A percentile compares a stretch with the other conserved stretches of the same genome.
Evolutionary conservation across 2,888 invertebrate genomes (phyloP).

Genomic region (Drosophila multiciliata): DNA sequence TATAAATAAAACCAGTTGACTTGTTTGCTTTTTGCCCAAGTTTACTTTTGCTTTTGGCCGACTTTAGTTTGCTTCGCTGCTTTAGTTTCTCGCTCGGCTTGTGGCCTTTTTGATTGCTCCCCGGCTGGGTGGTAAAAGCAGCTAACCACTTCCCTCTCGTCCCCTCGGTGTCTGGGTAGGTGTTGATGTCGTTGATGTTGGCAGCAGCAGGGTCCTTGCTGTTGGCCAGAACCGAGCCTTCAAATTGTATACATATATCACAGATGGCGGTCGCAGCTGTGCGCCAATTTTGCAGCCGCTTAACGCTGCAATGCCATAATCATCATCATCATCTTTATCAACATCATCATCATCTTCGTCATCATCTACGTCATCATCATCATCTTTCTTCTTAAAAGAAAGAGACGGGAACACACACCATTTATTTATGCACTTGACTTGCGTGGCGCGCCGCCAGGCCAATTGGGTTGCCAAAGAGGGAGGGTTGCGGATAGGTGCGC

Average conservation of each 20-base stretch:
- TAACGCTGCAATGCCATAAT: constrained; percentile 58
- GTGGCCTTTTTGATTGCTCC: constrained; percentile 49
- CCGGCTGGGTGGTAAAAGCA: constrained; percentile 44
- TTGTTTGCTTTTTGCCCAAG: constrained; percentile 9
- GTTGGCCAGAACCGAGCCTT: constrained; percentile 24
- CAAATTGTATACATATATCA: constrained; percentile 48
- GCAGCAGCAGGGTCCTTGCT: constrained; percentile 18
- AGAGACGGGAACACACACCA: constrained; percentile 27
- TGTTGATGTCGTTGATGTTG: constrained; percentile 6
- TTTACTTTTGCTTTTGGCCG: neutral
- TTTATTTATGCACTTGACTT: constrained; percentile 78
- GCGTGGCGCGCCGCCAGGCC: constrained; percentile 27
- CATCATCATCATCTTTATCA: neutral
- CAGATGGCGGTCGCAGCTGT: constrained; percentile 53
- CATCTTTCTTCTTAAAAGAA: constrained; percentile 29
- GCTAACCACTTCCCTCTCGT: constrained; percentile 3
- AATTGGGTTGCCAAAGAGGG: constrained; percentile 6
- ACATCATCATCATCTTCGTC: constrained; percentile 28
- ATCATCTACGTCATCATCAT: constrained; percentile 12
- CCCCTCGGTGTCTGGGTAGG: neutral
- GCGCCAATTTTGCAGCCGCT: constrained; percentile 63
- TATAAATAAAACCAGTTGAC: constrained; percentile 48
- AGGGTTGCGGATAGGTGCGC: neutral
- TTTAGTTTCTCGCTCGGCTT: constrained; percentile 53
- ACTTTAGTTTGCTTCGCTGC: constrained; percentile 38